phyloP scores from a whole-genome alignment of 2,888 invertebrate genomes.

The Drosophila dives region DNA sequence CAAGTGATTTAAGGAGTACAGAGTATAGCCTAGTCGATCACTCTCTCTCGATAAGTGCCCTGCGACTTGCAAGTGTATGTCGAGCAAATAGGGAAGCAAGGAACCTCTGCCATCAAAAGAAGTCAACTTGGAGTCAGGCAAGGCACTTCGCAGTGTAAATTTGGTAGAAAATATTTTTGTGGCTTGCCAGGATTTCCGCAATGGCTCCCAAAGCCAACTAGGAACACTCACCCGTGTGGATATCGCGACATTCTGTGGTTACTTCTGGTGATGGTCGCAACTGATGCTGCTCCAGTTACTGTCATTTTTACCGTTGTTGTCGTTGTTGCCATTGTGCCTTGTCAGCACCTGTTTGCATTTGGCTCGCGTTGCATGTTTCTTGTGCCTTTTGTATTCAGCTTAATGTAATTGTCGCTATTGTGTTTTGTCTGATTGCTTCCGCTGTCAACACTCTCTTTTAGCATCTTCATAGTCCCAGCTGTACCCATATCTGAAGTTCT shows the following conservation, averaged over 20 bases:
- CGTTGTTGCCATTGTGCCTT: slow-evolving; percentile 17
- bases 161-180: slow-evolving; percentile 74
- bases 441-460: slow-evolving; percentile 21
- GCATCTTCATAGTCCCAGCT: slow-evolving; percentile 12
- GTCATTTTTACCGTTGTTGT: not conserved
- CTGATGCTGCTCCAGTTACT: slow-evolving; percentile 29
- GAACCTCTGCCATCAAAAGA: slow-evolving; percentile 62
- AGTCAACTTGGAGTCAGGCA: slow-evolving; percentile 30
- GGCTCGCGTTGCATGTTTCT: slow-evolving; percentile 36
- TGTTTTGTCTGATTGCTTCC: slow-evolving; percentile 70
- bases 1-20: not conserved
- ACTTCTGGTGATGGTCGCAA: slow-evolving; percentile 46
- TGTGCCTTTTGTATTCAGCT: slow-evolving; percentile 52
- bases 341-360: slow-evolving; percentile 67
- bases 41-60: not conserved
- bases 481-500: slow-evolving; percentile 2
- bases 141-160: slow-evolving; percentile 74
- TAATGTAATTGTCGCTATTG: slow-evolving; percentile 71
- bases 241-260: slow-evolving; percentile 46
- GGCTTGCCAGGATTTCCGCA: slow-evolving; percentile 71
- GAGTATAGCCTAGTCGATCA: not conserved
- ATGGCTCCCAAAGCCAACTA: slow-evolving; percentile 24
- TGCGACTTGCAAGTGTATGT: slow-evolving; percentile 7
- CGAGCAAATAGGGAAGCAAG: slow-evolving; percentile 26
- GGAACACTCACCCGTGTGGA: slow-evolving; percentile 18